Evolutionary conservation across 2,797 vertebrate genomes (phyloP), one percentile per base, ranked within the genome.

Genomic region (Merluccius polli): DNA sequence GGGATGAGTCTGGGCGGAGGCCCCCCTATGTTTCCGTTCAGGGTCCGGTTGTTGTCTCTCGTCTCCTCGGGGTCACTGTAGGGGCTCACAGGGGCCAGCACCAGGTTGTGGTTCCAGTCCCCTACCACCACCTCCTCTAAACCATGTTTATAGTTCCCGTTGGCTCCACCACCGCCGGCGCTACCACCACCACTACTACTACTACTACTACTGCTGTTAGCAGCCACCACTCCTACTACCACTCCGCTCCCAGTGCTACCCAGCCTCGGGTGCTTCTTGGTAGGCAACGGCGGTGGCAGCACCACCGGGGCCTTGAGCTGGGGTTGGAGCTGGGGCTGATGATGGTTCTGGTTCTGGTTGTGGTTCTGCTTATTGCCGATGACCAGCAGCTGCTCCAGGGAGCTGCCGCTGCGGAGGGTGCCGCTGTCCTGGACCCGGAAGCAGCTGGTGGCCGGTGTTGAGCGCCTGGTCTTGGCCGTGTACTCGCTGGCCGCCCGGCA

Each of bases 1-100:
- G 97, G 97, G 72, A 99, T 87, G n/a, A 99, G 96, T 90, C 97
- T 99, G 0, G 98, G 98, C 4, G 98, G 98, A 0, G 98, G 97
- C 1, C 96, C 97, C 10, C 85, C 95, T 13, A 98, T 95, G 81
- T 95, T 97, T 59, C 94, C 94, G 0, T 90, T 95, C 15, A 87
- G 83, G 32, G 93, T 89, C 84, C 89, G 93, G 75, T 88, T 93
- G 75, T 94, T 95, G 80, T 97, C 96, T 5, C 77, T 94, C 36
- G 92, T 86, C 68, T 98, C 97, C 74, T 98, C 97, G 0, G 92
- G 87, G 78, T 98, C 97, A 0, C 96, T 98, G 89, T 93, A 95
- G 18, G 95, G 96, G 82, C 96, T 98, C 35, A 82, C 72, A 0
- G 95, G 91, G 24, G 94, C 92, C 3, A 91, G 75, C 30, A 87